phyloP scores from a whole-genome alignment of 2,888 invertebrate species.

The Cerastoderma edule region DNA sequence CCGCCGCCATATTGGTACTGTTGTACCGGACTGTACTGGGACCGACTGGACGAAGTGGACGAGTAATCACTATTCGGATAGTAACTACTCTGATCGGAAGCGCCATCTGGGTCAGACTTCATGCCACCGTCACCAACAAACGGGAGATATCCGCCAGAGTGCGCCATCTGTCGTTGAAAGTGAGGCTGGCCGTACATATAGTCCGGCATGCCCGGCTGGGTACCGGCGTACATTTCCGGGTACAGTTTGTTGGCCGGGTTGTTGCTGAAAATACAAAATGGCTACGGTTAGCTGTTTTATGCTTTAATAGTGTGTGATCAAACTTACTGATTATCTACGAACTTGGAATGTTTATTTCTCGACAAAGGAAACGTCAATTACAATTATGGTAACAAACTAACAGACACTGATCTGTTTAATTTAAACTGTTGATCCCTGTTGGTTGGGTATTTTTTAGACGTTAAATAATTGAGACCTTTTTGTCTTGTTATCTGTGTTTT shows the following conservation, averaged over 20 bases:
- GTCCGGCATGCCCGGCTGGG: neutral
- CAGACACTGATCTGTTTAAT: too few relatives aligned
- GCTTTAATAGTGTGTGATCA: neutral
- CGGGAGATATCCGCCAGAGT: neutral
- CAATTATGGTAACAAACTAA: too few relatives aligned
- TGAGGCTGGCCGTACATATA: slow-evolving; percentile 9
- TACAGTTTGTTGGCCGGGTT: slow-evolving; percentile 4
- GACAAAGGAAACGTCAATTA: neutral
- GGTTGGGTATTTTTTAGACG: too few relatives aligned
- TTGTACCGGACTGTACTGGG: neutral
- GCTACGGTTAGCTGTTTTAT: neutral
- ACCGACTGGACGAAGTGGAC: neutral
- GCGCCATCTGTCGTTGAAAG: neutral
- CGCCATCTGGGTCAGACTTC: slow-evolving; percentile 17
- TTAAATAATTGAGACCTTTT: too few relatives aligned
- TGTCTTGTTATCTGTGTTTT: too few relatives aligned
- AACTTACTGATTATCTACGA: neutral
- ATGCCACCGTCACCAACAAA: neutral
- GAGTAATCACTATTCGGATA: slow-evolving; percentile 37
- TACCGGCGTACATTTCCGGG: neutral
- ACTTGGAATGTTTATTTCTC: neutral
- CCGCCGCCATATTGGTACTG: neutral
- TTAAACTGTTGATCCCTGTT: too few relatives aligned
- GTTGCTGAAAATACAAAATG: slow-evolving; percentile 10
- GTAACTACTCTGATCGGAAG: slow-evolving; percentile 15